Evolutionary conservation across 2,113 vertebrate genomes (phyloP), one percentile per base, ranked within the genome.

Genomic region (Alces alces): DNA sequence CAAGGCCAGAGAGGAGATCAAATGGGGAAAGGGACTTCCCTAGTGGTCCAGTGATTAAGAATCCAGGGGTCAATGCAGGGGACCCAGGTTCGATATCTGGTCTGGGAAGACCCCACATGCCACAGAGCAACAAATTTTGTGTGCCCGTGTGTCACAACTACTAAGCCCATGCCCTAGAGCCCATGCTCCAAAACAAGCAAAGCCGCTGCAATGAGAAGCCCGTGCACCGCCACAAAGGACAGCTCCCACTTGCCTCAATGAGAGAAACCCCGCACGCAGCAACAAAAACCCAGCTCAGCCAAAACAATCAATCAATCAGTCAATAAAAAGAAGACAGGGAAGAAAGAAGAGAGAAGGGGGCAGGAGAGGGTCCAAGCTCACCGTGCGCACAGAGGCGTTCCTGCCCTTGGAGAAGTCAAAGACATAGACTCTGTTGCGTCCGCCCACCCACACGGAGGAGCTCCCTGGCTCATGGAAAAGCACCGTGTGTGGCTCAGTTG

Each of bases 391-490:
- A 0, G 98, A 98, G 17, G 95, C 92, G 0, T 98, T 98, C 96
- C 88, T 97, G 97, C 96, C 96, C 91, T 98, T 95, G 0, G 64
- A 84, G 21, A 99, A 99, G 97, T 98, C 58, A 0, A 98, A 96
- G 95, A 85, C 93, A 78, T 99, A 99, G 92, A 99, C 98, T 86
- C 70, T 98, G 16, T 97, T 97, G 16, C 98, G 98, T 25, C 98
- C 99, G 1, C 99, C 99, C 0, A 99, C 3, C 23, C 97, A 98
- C 39, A 99, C 88, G 0, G 97, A 98, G 4, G 98, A 92, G 91
- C 96, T 97, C 88, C 98, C 98, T 0, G 98, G 96, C 86, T 98
- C 76, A 0, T 99, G 99, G 55, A 99, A 98, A 70, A 99, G 98
- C 78, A 99, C 98, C 0, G 98, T 98, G 93, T 99, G 98, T 0